Base-by-base conservation (phyloP, 2,797 vertebrate species). In the Oreonectes daqikongensis region DNA sequence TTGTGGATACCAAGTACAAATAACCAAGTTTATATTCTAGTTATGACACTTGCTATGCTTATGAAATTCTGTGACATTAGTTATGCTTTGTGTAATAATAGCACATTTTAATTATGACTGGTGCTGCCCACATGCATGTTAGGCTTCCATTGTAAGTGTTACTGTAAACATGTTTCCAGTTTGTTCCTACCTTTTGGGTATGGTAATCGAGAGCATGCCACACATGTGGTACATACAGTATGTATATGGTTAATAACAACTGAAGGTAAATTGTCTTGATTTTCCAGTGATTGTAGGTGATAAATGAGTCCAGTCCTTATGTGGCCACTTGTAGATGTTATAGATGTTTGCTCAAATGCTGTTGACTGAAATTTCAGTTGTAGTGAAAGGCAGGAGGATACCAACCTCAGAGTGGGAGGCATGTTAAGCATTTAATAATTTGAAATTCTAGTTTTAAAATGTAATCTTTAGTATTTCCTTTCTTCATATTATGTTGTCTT, bases 271-370 rank as follows among this genome's bases (percentile, higher is more conserved):
- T n/a, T n/a, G n/a, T n/a, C n/a, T n/a, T n/a, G n/a, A 22, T 50
- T 59, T 24, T 46, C 40, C 55, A 18, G 7, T 63, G 38, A 72
- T 67, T 64, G 20, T 35, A 17, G 12, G 40, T 50, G 46, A 28
- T 48, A 61, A 24, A 28, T 72, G 15, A 46, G 40, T 22, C 3
- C 46, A 17, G 22, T 70, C 11, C 30, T 11, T 70, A 15, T 66
- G 30, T 42, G 67, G 63, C 18, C 60, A 22, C 24, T 55, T 74
- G 4, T 46, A 77, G 69, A 50, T 63, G 59, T 42, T 38, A 20
- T 26, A 44, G 26, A 38, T 57, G 26, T 65, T 26, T 28, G 24
- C 35, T 61, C 40, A 65, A 28, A 60, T 63, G 26, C 26, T 63
- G 17, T 30, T 55, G 20, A 8, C 35, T 70, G 22, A 46, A 46